phyloP scores from a whole-genome alignment of 2,797 vertebrate species.

The Gadopsis marmoratus region DNA sequence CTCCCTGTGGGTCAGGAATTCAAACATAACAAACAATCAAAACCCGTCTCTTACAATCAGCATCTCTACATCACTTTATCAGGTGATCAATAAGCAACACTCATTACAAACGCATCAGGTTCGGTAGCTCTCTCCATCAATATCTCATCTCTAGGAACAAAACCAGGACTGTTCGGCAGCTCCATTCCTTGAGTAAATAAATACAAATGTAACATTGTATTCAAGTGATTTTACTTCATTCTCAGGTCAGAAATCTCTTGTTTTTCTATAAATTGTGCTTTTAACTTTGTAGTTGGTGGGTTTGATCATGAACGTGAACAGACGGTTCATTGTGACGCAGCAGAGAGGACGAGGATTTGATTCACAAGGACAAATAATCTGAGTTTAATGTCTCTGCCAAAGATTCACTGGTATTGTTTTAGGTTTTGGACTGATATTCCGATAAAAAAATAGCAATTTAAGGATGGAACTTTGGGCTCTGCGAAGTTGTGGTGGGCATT shows the following conservation, averaged over 20 bases:
- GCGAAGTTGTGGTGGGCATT: too few relatives aligned
- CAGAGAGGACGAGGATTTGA: neutral
- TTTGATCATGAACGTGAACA: neutral
- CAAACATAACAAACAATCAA: too few relatives aligned
- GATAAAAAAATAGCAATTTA: too few relatives aligned
- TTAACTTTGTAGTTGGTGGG: neutral
- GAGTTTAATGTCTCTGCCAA: conserved; percentile 3
- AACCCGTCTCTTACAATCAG: too few relatives aligned
- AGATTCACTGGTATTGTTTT: too few relatives aligned
- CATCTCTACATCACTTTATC: neutral
- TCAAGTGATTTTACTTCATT: too few relatives aligned
- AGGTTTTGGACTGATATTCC: too few relatives aligned
- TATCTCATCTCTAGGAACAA: neutral
- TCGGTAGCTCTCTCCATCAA: neutral
- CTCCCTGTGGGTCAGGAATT: too few relatives aligned
- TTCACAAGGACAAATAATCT: neutral
- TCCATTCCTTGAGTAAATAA: neutral
- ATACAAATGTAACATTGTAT: neutral
- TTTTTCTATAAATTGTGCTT: neutral
- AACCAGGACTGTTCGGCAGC: neutral
- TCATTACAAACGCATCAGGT: neutral
- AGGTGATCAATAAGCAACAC: neutral
- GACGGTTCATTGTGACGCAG: neutral
- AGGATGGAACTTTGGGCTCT: too few relatives aligned
- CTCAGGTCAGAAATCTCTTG: neutral